Evolutionary conservation across 2,797 vertebrate species (phyloP).

Genomic region (Fratercula arctica): DNA sequence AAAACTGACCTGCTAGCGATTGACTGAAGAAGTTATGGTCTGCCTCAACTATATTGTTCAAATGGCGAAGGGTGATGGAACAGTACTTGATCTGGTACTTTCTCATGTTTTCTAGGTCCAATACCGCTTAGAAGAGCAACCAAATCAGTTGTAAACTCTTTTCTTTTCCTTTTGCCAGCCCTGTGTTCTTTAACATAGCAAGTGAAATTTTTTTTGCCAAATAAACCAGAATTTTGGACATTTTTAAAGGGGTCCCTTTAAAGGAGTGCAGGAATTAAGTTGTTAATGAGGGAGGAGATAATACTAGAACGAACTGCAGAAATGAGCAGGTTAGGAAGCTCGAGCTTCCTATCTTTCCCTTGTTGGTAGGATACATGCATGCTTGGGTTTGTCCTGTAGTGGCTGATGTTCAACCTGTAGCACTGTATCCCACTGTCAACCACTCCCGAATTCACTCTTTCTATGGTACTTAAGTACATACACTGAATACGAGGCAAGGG

Average conservation of each 20-base stretch:
- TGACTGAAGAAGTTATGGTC: not conserved
- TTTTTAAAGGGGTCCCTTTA: not conserved
- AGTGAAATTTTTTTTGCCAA: not conserved
- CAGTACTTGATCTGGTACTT: not conserved
- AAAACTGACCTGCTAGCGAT: not conserved
- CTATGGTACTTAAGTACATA: not conserved
- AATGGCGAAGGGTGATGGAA: not conserved
- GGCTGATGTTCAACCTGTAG: constrained; percentile 18
- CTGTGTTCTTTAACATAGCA: not conserved
- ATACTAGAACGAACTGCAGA: not conserved
- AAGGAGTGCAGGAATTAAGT: not conserved
- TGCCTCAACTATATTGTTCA: not conserved
- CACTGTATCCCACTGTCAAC: constrained; percentile 60
- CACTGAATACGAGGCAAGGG: not conserved
- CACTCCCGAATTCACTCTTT: constrained; percentile 24
- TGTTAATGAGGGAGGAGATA: not conserved
- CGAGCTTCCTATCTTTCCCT: not conserved
- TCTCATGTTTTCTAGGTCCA: not conserved
- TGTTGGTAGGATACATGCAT: not conserved
- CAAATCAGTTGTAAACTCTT: not conserved
- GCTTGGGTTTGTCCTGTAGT: not conserved
- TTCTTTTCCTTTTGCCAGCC: not conserved
- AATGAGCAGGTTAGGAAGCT: not conserved
- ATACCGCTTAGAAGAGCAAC: not conserved
- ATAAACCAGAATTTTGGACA: not conserved